These are phyloP conservation scores for Matsumyia berberina DNA, from an alignment of 2,888 invertebrate genomes.

Conservation along the genomic window DNA sequence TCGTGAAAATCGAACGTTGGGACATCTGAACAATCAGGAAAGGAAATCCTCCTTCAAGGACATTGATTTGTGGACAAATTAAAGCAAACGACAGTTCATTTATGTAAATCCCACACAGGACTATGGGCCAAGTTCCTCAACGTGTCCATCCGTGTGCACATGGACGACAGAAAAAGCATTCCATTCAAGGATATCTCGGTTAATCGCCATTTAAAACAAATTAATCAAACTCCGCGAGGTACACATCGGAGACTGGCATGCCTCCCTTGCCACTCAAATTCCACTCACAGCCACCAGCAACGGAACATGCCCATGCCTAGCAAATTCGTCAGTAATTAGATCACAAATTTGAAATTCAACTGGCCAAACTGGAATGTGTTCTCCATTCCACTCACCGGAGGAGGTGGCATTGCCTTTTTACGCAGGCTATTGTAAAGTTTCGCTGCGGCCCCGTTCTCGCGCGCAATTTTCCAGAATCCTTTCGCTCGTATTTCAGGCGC, in stretches of 20 bases:
- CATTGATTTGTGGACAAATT: conserved; percentile 30
- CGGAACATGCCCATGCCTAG: conserved; percentile 31
- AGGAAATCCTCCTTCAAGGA: background rate
- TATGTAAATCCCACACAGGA: conserved; percentile 18
- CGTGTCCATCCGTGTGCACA: background rate
- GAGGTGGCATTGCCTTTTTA: background rate
- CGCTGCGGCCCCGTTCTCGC: background rate
- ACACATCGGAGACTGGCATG: conserved; percentile 8
- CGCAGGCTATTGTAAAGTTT: too few relatives aligned
- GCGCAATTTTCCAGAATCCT: conserved; percentile 12
- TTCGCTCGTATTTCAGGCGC: background rate
- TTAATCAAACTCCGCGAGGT: conserved; percentile 46
- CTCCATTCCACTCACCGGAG: conserved; percentile 11
- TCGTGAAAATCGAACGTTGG: conserved; percentile 14
- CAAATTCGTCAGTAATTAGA: conserved; percentile 68
- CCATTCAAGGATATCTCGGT: conserved; percentile 18
- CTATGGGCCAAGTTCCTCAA: background rate
- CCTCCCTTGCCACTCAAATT: background rate
- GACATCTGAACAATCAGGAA: background rate
- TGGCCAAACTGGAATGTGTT: conserved; percentile 40
- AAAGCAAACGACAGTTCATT: conserved; percentile 40
- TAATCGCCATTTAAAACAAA: conserved; percentile 43
- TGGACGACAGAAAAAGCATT: background rate
- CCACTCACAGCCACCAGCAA: background rate
- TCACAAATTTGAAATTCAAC: conserved; percentile 56